Evolutionary conservation across 2,113 vertebrate genomes (phyloP).

Genomic region (Cromileptes altivelis): DNA sequence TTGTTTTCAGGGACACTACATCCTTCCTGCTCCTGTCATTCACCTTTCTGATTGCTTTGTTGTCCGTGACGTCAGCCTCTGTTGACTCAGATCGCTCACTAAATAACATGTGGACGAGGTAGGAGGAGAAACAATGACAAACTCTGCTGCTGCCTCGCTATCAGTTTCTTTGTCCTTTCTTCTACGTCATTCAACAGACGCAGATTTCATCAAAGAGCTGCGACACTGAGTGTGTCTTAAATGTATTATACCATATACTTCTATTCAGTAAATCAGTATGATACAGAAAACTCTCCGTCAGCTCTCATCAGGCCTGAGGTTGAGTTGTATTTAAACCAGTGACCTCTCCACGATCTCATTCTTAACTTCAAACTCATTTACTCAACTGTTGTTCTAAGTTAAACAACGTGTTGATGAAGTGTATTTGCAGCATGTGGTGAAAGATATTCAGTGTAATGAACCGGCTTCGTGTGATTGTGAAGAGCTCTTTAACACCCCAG

Average conservation of each 20-base stretch:
- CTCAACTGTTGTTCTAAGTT: not conserved
- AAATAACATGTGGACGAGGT: not conserved
- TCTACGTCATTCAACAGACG: too few species aligned
- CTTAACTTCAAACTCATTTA: not conserved
- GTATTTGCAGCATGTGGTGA: conserved; percentile 2
- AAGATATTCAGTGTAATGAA: conserved; percentile 29
- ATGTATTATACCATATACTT: too few species aligned
- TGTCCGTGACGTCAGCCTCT: not conserved
- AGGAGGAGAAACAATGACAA: not conserved
- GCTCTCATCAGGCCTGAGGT: not conserved
- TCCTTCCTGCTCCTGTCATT: not conserved
- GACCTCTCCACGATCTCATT: conserved; percentile 8
- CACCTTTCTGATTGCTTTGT: not conserved
- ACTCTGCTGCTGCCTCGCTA: not conserved
- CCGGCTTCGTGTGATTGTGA: not conserved
- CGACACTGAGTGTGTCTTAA: too few species aligned
- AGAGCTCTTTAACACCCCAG: conserved; percentile 14
- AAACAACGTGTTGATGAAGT: conserved; percentile 3
- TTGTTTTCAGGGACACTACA: not conserved
- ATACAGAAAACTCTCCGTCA: not conserved
- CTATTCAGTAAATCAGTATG: too few species aligned
- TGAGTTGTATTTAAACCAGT: not conserved
- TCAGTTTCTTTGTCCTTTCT: too few species aligned
- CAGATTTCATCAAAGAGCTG: too few species aligned
- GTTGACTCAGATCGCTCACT: not conserved